Evolutionary conservation across 2,888 invertebrate genomes (phyloP), one percentile per base, ranked within the genome.

Genomic region (Sarcophaga caerulescens): DNA sequence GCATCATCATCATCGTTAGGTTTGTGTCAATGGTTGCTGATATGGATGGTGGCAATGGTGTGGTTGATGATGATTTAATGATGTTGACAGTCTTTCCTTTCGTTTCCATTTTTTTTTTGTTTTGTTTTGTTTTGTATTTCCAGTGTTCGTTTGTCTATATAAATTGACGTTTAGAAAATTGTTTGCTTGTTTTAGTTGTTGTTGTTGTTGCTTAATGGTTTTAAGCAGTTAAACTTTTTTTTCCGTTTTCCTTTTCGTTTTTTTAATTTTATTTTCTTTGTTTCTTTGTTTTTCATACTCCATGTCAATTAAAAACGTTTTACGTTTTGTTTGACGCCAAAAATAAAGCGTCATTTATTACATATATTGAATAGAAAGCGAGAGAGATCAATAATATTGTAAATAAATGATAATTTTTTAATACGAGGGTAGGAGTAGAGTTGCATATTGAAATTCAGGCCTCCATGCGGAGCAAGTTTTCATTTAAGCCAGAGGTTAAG

Each of bases 121-220:
- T n/a, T n/a, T n/a, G n/a, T n/a, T n/a, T n/a, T n/a, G n/a, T 35
- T 73, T 14, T 69, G 68, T 73, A 21, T 76, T 10, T 47, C 21
- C 35, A 60, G 52, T 65, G 57, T 63, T 23, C 23, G 60, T 63
- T 74, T 71, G 19, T 75, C 17, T 69, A 52, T 84, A 81, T 78
- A 81, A 86, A 84, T 84, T 86, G 84, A 85, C 81, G 81, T 81
- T 84, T 84, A 84, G 77, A 81, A n/a, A n/a, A 76, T 81, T 70
- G n/a, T 44, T 44, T 11, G n/a, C 35, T 66, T 44, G 35, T 66
- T 80, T 52, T 14, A 75, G 62, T 70, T 60, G 57, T 66, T 84
- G 70, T 69, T 45, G 19, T 25, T 65, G 69, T 19, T 70, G 71
- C 68, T 25, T 82, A 84, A 80, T 84, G 60, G 69, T 60, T 60